phyloP scores from a whole-genome alignment of 1,140 invertebrate genomes.

The Pollicipes pollicipes region DNA sequence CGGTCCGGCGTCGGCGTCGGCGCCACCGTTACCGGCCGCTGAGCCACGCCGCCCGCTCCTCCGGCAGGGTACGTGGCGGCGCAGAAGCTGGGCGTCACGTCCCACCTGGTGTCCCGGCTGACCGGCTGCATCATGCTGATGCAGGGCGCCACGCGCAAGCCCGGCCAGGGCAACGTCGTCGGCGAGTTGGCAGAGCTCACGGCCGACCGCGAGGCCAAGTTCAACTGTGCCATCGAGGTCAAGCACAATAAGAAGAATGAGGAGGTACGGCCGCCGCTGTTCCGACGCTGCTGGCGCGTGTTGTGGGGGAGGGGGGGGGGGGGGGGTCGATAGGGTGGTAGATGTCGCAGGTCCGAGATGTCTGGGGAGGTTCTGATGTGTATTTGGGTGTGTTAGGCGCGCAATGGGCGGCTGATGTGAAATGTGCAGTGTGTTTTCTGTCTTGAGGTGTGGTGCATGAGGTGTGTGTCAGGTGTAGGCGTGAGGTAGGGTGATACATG shows the following conservation, averaged over 20 bases:
- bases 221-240: slow-evolving; percentile 78
- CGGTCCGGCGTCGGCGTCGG: too few species aligned
- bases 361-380: too few species aligned
- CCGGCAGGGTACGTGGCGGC: slow-evolving; percentile 25
- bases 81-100: slow-evolving; percentile 40
- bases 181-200: slow-evolving; percentile 13
- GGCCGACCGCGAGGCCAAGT: slow-evolving; percentile 32
- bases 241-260: slow-evolving; percentile 66
- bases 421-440: too few species aligned
- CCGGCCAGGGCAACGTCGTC: slow-evolving; percentile 9
- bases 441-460: too few species aligned
- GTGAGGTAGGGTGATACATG: too few species aligned
- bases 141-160: slow-evolving; percentile 16
- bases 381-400: too few species aligned
- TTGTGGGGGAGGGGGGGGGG: background rate
- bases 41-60: too few species aligned
- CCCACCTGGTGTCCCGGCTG: slow-evolving; percentile 54
- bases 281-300: background rate
- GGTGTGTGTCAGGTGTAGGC: too few species aligned
- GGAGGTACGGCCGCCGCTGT: slow-evolving; percentile 34
- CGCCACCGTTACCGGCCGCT: too few species aligned
- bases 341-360: too few species aligned
- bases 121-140: slow-evolving; percentile 41
- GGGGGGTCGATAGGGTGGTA: background rate
- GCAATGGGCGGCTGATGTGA: too few species aligned